Evolutionary conservation across 2,888 invertebrate species (phyloP).

Genomic region (Empis livida): DNA sequence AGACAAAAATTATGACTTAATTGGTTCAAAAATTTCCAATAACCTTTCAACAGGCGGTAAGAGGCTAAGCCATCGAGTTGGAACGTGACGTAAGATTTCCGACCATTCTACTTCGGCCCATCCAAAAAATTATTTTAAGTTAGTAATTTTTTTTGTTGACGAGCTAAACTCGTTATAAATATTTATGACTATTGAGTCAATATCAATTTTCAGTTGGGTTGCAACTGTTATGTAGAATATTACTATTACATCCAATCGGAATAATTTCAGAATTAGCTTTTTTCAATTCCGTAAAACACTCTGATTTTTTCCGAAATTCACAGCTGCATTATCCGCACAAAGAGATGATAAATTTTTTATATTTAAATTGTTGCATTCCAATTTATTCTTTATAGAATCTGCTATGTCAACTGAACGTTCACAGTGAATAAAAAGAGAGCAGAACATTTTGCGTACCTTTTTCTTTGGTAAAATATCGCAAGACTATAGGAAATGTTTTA

Average conservation of each 20-base stretch:
- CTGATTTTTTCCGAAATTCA: slow-evolving; percentile 4
- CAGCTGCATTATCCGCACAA: slow-evolving; percentile 2
- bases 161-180: slow-evolving; percentile 5
- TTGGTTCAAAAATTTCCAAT: slow-evolving; percentile 4
- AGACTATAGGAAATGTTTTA: not conserved
- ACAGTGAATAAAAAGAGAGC: not conserved
- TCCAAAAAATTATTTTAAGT: no score
- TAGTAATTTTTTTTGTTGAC: not conserved
- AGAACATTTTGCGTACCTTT: slow-evolving; percentile 1
- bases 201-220: slow-evolving; percentile 1
- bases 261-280: not conserved
- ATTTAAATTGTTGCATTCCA: not conserved
- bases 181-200: slow-evolving; percentile 5
- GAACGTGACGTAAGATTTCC: slow-evolving; percentile 1
- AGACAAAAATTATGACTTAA: slow-evolving; percentile 6
- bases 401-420: not conserved
- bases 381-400: not conserved
- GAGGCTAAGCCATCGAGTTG: slow-evolving; percentile 4
- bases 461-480: slow-evolving; percentile 1
- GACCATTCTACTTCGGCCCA: not conserved
- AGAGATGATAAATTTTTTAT: not conserved
- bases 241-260: not conserved
- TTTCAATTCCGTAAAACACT: slow-evolving; percentile 2
- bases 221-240: not conserved
- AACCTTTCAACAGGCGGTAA: slow-evolving; percentile 4